Evolutionary conservation across 2,113 vertebrate species (phyloP).

Genomic region (Dipodomys stephensi): DNA sequence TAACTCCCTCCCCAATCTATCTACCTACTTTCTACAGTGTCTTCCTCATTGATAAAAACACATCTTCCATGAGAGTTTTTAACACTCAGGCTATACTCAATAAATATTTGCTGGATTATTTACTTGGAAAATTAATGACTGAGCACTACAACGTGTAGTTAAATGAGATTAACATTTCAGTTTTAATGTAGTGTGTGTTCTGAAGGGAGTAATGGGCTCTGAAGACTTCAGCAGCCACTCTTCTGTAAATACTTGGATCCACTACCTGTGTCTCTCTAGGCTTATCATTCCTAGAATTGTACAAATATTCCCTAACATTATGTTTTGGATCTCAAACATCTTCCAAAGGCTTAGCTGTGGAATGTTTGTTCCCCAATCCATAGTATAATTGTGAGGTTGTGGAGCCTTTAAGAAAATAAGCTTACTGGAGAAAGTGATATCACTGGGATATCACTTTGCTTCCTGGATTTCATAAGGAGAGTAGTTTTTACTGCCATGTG

Average conservation of each 20-base stretch:
- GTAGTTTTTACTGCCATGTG: not conserved
- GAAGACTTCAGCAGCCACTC: not conserved
- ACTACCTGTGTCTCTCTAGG: not conserved
- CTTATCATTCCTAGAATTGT: not conserved
- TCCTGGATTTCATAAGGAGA: not conserved
- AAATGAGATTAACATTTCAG: not conserved
- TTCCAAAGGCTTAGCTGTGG: not conserved
- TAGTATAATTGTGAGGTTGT: not conserved
- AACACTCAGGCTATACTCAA: not conserved
- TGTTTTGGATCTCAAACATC: not conserved
- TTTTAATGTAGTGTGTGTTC: not conserved
- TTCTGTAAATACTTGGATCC: not conserved
- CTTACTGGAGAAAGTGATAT: not conserved
- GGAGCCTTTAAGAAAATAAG: not conserved
- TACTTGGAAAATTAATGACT: not conserved
- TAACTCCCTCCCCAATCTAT: not conserved
- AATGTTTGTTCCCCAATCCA: not conserved
- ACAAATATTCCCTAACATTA: not conserved
- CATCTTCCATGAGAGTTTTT: not conserved
- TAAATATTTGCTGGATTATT: conserved; percentile 28
- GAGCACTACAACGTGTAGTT: not conserved
- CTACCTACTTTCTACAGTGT: not conserved
- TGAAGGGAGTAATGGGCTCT: not conserved
- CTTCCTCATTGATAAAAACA: not conserved
- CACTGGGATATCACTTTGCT: no score